Percentiles rank a stretch among this genome's conserved stretches.
Conservation (phyloP, 2,113 vertebrate genomes). For the Sander vitreus region DNA sequence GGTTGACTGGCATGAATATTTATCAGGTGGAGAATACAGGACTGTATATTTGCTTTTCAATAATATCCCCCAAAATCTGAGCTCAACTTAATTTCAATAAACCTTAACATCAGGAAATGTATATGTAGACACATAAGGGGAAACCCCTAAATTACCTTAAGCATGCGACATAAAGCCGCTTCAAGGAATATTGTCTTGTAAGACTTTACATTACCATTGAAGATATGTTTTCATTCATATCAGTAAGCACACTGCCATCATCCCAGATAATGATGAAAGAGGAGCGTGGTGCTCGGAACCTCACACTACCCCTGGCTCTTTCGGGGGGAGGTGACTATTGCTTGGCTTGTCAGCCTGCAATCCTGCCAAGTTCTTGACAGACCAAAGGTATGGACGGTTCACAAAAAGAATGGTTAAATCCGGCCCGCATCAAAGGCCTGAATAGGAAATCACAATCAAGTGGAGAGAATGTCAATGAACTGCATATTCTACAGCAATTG, state of each 20-base stretch:
- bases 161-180: background rate
- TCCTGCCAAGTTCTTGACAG: conserved; percentile 80
- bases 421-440: conserved; percentile 81
- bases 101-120: background rate
- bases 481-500: conserved; percentile 49
- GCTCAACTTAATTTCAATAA: background rate
- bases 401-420: conserved; percentile 85
- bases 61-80: background rate
- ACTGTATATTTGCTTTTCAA: conserved; percentile 23
- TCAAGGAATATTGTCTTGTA: background rate
- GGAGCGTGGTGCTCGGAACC: conserved; percentile 65
- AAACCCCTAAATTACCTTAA: background rate
- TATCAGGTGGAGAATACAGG: conserved; percentile 21
- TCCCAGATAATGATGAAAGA: conserved; percentile 62
- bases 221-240: conserved; percentile 28
- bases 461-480: conserved; percentile 78
- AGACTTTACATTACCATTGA: conserved; percentile 2
- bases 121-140: background rate
- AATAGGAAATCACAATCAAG: conserved; percentile 82
- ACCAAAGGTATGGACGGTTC: conserved; percentile 83
- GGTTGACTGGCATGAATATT: conserved; percentile 42
- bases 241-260: conserved; percentile 16
- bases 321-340: conserved; percentile 75
- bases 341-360: conserved; percentile 77
- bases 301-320: conserved; percentile 73